These are phyloP conservation scores for Tyto alba DNA, from an alignment of 2,113 vertebrate species.

Conservation along the genomic window DNA sequence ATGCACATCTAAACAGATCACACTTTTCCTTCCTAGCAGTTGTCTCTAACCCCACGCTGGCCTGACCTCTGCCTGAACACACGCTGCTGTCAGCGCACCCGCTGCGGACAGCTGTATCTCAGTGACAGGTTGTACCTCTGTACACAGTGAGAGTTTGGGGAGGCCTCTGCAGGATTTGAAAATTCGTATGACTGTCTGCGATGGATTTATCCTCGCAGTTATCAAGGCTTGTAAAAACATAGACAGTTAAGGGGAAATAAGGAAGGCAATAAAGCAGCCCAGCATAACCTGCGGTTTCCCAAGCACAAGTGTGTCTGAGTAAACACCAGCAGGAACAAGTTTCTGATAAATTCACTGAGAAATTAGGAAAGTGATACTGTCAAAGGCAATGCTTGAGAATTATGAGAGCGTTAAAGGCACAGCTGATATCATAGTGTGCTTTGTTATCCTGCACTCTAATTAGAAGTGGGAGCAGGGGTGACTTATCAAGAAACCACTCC, in stretches of 20 bases:
- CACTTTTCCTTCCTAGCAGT: neutral
- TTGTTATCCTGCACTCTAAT: neutral
- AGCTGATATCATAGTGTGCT: neutral
- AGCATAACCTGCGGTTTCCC: neutral
- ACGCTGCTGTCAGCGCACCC: neutral
- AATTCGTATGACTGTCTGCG: neutral
- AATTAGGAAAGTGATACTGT: neutral
- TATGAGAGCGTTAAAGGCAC: neutral
- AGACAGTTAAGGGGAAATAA: neutral
- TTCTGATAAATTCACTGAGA: neutral
- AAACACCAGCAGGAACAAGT: neutral
- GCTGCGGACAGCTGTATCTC: neutral
- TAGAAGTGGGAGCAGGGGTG: neutral
- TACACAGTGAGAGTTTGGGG: neutral
- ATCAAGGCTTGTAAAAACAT: neutral
- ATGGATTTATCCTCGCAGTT: neutral
- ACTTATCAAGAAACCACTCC: neutral
- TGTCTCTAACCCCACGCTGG: neutral
- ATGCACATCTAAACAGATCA: neutral
- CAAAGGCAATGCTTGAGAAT: neutral
- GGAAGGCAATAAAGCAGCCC: neutral
- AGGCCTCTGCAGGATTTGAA: neutral
- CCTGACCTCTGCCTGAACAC: neutral
- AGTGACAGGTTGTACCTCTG: neutral
- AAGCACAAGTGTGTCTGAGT: neutral